phyloP scores from a whole-genome alignment of 1,140 invertebrate species.

The Drosophila pruinosa region DNA sequence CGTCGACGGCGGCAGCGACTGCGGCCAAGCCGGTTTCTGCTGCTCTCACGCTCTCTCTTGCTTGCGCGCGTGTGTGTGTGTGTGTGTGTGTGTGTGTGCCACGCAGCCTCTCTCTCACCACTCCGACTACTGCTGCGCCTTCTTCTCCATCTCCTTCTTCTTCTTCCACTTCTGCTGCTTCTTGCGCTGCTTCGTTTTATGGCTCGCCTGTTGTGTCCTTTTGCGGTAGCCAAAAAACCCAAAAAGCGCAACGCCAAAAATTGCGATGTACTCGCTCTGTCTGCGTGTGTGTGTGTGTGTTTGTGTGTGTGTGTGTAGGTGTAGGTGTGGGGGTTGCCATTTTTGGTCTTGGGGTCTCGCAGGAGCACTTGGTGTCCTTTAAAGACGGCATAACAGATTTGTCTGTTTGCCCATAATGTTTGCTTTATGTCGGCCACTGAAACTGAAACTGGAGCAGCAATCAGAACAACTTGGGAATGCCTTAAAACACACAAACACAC shows the following conservation, averaged over 20 bases:
- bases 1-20: constrained; percentile 10
- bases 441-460: constrained; percentile 44
- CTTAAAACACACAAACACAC: constrained; percentile 10
- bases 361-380: constrained; percentile 38
- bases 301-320: background rate
- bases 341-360: constrained; percentile 29
- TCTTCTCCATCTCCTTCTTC: background rate
- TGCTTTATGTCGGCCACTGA: constrained; percentile 39
- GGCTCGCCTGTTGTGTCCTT: constrained; percentile 29
- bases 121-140: background rate
- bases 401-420: constrained; percentile 40
- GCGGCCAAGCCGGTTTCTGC: constrained; percentile 32
- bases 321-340: constrained; percentile 14
- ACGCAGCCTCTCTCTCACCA: constrained; percentile 18
- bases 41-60: background rate
- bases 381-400: constrained; percentile 44
- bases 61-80: background rate
- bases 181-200: constrained; percentile 19
- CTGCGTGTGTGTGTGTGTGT: background rate
- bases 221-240: constrained; percentile 39
- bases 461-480: constrained; percentile 20
- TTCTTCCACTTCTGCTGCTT: background rate
- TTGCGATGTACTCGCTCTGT: background rate
- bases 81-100: constrained; percentile 8
- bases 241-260: constrained; percentile 42